phyloP scores from a whole-genome alignment of 2,797 vertebrate species.

The Rallus crepitans region DNA sequence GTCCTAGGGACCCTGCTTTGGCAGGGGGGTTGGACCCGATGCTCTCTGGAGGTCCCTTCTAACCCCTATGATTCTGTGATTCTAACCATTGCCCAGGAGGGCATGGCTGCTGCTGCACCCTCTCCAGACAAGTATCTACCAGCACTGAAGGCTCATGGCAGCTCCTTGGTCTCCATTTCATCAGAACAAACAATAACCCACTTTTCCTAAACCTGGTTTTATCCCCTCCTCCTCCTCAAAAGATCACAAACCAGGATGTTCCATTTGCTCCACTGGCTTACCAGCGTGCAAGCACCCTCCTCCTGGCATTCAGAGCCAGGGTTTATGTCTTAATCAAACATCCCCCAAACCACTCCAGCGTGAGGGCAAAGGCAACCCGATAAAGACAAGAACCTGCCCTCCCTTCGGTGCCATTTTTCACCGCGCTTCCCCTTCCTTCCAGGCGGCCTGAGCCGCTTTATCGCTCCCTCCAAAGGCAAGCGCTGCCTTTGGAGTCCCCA shows the following conservation, averaged over 20 bases:
- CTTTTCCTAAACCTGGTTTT: background rate
- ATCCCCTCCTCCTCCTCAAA: background rate
- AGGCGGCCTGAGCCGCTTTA: slow-evolving; percentile 41
- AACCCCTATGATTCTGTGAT: too few relatives aligned
- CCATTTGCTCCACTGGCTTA: background rate
- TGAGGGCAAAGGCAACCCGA: background rate
- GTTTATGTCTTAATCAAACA: slow-evolving; percentile 25
- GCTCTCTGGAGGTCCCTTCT: too few relatives aligned
- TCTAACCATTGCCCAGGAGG: background rate
- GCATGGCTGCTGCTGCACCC: background rate
- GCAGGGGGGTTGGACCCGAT: too few relatives aligned
- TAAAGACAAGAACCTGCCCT: slow-evolving; percentile 1
- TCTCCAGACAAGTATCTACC: background rate
- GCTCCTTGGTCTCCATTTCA: background rate
- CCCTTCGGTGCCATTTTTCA: background rate
- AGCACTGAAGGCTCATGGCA: background rate
- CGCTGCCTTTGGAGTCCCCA: background rate
- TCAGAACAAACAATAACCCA: background rate
- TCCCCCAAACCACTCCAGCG: slow-evolving; percentile 6
- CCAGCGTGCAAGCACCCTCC: background rate
- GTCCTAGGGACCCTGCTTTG: too few relatives aligned
- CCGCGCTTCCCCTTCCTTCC: background rate
- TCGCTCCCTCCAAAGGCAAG: slow-evolving; percentile 32
- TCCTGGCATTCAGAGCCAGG: background rate
- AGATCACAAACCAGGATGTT: background rate